phyloP scores from a whole-genome alignment of 1,140 invertebrate genomes.

The Brevipalpus yothersi region DNA sequence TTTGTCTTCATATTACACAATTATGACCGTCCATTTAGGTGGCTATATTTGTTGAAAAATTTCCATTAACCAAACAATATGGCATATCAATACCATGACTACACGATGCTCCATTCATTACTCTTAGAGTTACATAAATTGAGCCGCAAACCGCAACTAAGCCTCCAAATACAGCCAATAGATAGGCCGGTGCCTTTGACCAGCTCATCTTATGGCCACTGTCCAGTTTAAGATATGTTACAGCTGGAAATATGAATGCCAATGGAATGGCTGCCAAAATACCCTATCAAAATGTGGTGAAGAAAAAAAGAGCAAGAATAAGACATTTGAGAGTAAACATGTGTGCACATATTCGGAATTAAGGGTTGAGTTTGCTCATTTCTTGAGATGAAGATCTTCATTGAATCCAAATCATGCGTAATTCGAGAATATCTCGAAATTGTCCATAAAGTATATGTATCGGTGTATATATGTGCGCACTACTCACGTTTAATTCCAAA shows the following conservation, averaged over 20 bases:
- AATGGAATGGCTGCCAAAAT: conserved; percentile 56
- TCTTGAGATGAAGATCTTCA: no score
- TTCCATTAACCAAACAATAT: conserved; percentile 29
- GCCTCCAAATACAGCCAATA: conserved; percentile 40
- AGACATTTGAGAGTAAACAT: not conserved
- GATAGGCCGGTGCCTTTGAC: conserved; percentile 42
- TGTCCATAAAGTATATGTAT: no score
- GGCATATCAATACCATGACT: conserved; percentile 32
- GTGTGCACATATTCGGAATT: no score
- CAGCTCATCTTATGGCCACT: conserved; percentile 37
- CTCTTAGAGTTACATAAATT: conserved; percentile 12
- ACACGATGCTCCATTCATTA: conserved; percentile 25
- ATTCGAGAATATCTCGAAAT: no score
- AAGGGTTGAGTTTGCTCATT: no score
- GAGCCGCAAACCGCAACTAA: conserved; percentile 37
- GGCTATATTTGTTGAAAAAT: not conserved
- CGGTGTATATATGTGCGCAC: no score
- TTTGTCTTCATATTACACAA: not conserved
- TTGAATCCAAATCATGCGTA: no score
- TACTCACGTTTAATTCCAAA: conserved; percentile 51
- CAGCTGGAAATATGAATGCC: conserved; percentile 54
- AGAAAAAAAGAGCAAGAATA: conserved; percentile 8
- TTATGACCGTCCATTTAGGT: not conserved
- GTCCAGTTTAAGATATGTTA: conserved; percentile 51
- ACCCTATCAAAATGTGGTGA: conserved; percentile 27